Conservation (phyloP, 2,797 vertebrate genomes). For the Myotis planiceps region DNA sequence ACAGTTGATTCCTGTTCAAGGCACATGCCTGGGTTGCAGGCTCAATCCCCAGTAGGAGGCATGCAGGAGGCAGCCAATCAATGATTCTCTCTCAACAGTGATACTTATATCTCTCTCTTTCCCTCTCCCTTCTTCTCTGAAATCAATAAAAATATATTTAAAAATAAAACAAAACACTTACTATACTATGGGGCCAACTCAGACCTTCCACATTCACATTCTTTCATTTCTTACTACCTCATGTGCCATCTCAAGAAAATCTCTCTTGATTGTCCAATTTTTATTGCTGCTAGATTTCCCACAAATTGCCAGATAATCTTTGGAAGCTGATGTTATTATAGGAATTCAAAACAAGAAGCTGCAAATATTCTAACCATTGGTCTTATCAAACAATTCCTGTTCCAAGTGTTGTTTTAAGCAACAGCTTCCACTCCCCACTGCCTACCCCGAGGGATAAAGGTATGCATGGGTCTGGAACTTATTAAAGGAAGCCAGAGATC, state of each 20-base stretch:
- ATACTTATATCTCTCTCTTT: too few relatives aligned
- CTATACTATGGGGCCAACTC: neutral
- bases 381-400: constrained; percentile 42
- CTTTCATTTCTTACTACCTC: neutral
- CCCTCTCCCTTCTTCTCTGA: too few relatives aligned
- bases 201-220: neutral
- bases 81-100: too few relatives aligned
- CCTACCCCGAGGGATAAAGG: neutral
- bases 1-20: too few relatives aligned
- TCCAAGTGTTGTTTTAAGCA: constrained; percentile 50
- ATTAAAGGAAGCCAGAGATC: constrained; percentile 53
- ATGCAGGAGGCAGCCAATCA: too few relatives aligned
- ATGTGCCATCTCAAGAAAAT: neutral
- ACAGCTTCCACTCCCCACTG: neutral
- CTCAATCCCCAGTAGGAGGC: too few relatives aligned
- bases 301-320: neutral
- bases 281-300: neutral
- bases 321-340: neutral
- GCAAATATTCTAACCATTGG: constrained; percentile 57
- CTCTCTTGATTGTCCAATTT: neutral
- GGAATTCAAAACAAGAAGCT: constrained; percentile 68
- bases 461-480: constrained; percentile 52
- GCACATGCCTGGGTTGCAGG: too few relatives aligned
- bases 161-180: neutral
- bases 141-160: too few relatives aligned